phyloP scores from a whole-genome alignment of 2,113 vertebrate genomes.

The Ellobius talpinus region DNA sequence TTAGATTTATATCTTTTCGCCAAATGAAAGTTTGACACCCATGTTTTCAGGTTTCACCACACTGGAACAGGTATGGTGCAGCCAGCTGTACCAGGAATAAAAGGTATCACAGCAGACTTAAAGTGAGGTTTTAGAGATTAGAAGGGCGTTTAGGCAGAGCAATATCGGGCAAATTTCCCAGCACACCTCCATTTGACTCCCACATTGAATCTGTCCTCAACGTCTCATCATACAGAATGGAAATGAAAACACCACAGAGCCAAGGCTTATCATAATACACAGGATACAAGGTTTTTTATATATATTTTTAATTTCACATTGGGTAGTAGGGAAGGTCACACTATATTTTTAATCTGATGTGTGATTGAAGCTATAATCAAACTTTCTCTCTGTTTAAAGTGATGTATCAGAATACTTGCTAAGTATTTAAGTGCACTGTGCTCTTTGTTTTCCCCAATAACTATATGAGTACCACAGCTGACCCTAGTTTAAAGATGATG shows the following conservation, averaged over 20 bases:
- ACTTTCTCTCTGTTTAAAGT: not conserved
- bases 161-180: constrained; percentile 41
- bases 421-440: not conserved
- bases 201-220: constrained; percentile 15
- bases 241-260: not conserved
- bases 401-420: not conserved
- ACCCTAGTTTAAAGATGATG: constrained; percentile 32
- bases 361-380: not conserved
- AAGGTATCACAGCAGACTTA: constrained; percentile 32
- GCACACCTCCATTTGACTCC: not conserved
- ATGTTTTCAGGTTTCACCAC: constrained; percentile 57
- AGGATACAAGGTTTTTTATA: not conserved
- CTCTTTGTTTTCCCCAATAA: not conserved
- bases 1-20: constrained; percentile 2
- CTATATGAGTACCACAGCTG: not conserved
- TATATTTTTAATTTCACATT: not conserved
- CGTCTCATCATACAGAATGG: constrained; percentile 29
- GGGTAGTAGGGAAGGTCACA: not conserved
- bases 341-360: not conserved
- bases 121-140: constrained; percentile 62
- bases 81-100: constrained; percentile 51
- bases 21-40: constrained; percentile 11
- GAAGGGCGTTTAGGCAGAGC: constrained; percentile 42
- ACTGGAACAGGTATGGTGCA: constrained; percentile 23
- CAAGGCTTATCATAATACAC: not conserved